Evolutionary conservation across 1,140 invertebrate species (phyloP), one percentile per base, ranked within the genome.

Genomic region (Bombus sylvicola): DNA sequence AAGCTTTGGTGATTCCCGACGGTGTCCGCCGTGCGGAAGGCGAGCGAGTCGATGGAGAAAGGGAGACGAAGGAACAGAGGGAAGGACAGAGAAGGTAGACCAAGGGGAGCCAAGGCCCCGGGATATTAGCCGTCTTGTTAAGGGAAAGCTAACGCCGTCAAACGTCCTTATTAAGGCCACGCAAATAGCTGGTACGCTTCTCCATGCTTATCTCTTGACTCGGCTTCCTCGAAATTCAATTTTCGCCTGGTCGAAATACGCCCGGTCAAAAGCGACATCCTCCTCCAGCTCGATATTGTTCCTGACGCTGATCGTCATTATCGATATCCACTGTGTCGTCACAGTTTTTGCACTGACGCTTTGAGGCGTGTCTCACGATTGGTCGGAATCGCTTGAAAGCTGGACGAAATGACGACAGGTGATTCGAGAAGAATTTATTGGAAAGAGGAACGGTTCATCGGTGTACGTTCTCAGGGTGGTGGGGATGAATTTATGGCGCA

Each of bases 51-150:
- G 57, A 57, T 43, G n/a, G n/a, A 31, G 84, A 53, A 85, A 80
- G 39, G 2, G 53, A 66, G 41, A 53, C 82, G 79, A 74, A 34
- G 43, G 37, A 82, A 47, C 22, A 41, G n/a, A 31, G 64, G 78
- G 37, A 59, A 59, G 80, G 59, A 71, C 72, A 31, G 57, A 75
- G 81, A 77, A 68, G 43, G 43, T 47, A 85, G 53, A 59, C 31
- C 71, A 37, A 39, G 86, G 81, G 69, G 72, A 87, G 62, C 28
- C 88, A 90, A 86, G 93, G 88, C 92, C 91, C 74, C 87, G 72
- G 92, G 93, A 92, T 93, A 94, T 94, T 94, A 92, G 90, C 90
- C 87, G 89, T 90, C 90, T 93, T 93, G 92, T 93, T 93, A 93
- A 91, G 88, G 85, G 78, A 78, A 86, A 91, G 85, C 85, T 74